Conservation (phyloP, 2,797 vertebrate species). For the Lemur catta region DNA sequence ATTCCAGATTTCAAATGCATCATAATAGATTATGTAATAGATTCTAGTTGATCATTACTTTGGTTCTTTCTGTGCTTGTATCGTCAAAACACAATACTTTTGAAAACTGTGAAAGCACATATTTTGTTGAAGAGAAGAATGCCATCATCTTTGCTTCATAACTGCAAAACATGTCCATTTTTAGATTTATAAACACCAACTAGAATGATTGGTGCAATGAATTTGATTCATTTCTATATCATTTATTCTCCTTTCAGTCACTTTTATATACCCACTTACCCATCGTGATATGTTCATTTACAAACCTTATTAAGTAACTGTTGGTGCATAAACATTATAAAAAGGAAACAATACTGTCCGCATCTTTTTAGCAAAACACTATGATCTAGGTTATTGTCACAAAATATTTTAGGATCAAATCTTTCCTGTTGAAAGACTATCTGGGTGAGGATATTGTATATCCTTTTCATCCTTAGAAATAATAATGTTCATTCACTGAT, state of each 20-base stretch:
- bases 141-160: background rate
- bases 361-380: conserved; percentile 40
- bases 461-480: conserved; percentile 24
- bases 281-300: conserved; percentile 27
- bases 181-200: conserved; percentile 34
- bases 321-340: background rate
- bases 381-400: background rate
- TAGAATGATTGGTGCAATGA: background rate
- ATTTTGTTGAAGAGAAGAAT: conserved; percentile 51
- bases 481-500: background rate
- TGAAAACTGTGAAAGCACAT: background rate
- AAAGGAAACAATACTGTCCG: background rate
- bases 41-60: background rate
- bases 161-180: conserved; percentile 37
- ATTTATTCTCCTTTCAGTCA: conserved; percentile 1
- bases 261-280: background rate
- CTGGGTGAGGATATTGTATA: background rate
- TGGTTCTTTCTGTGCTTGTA: conserved; percentile 37
- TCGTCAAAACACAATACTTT: conserved; percentile 40
- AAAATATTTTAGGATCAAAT: conserved; percentile 43
- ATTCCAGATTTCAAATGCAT: conserved; percentile 40
- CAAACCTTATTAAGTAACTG: conserved; percentile 32
- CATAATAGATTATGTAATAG: background rate
- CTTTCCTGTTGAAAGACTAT: conserved; percentile 22
- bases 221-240: conserved; percentile 40